These are phyloP conservation scores for Nasonia giraulti DNA, from an alignment of 1,140 invertebrate species.

Conservation along the genomic window DNA sequence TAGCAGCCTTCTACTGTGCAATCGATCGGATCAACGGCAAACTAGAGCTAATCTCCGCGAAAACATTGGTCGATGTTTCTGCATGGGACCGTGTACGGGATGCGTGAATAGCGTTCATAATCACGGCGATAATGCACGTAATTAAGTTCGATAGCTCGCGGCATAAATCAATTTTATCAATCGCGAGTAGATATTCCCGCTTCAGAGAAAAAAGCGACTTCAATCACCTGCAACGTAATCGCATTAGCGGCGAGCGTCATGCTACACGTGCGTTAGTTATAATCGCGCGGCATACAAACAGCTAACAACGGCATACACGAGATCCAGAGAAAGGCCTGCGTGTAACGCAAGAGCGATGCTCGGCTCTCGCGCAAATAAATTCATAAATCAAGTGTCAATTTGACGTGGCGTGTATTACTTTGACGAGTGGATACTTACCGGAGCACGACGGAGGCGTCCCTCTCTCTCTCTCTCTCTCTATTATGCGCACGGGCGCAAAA, in stretches of 20 bases:
- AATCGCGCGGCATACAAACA: background rate
- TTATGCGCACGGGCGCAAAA: no score
- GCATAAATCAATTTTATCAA: background rate
- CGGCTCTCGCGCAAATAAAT: background rate
- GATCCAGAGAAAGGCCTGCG: background rate
- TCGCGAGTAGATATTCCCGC: background rate
- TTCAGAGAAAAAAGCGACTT: no score
- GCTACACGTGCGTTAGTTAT: no score
- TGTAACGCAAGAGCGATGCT: background rate
- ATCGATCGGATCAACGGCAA: no score
- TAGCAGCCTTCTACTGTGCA: no score
- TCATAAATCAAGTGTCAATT: background rate
- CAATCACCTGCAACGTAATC: no score
- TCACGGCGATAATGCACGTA: no score
- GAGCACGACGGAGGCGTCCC: background rate
- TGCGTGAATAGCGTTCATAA: background rate
- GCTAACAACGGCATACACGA: background rate
- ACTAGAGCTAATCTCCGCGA: background rate
- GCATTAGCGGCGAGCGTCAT: no score
- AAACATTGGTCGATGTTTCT: background rate
- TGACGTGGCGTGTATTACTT: background rate
- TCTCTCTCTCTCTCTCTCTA: background rate
- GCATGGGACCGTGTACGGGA: background rate
- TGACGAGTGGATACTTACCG: slow-evolving; percentile 8
- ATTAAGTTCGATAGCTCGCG: background rate